These are phyloP conservation scores for Cylindroiulus punctatus DNA, from an alignment of 2,888 invertebrate genomes.

Conservation along the genomic window DNA sequence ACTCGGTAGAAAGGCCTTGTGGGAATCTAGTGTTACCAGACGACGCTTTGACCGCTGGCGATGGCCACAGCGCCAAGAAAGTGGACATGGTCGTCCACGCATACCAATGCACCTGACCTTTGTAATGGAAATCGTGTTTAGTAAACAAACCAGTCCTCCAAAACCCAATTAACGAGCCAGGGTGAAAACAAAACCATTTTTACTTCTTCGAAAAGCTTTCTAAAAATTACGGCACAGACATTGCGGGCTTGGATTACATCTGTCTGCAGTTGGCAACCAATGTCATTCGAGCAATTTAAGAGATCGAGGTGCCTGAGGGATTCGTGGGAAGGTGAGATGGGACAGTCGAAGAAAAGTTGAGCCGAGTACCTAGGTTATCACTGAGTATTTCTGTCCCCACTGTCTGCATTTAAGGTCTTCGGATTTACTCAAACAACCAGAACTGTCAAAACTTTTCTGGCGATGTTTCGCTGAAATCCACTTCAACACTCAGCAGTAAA, in stretches of 20 bases:
- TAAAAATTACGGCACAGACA: neutral
- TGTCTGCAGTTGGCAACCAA: neutral
- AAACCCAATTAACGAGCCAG: neutral
- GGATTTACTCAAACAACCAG: too few species aligned
- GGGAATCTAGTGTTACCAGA: conserved; percentile 2
- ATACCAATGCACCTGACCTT: neutral
- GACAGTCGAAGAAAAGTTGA: too few species aligned
- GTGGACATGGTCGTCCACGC: neutral
- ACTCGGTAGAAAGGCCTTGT: neutral
- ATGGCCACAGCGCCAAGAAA: neutral
- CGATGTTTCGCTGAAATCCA: too few species aligned
- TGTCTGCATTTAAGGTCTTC: too few species aligned
- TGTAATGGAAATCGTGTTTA: conserved; percentile 21
- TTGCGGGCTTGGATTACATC: neutral
- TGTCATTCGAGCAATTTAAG: neutral
- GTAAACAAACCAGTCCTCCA: neutral
- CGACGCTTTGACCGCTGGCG: neutral
- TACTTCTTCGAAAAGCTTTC: conserved; percentile 12
- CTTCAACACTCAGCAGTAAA: too few species aligned
- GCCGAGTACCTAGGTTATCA: too few species aligned
- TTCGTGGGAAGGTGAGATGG: neutral
- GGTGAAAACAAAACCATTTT: neutral
- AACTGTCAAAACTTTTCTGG: too few species aligned
- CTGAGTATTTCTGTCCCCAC: too few species aligned
- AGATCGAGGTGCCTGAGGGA: neutral